Evolutionary conservation across 2,888 invertebrate species (phyloP).

Genomic region (Caenorhabditis sp.): DNA sequence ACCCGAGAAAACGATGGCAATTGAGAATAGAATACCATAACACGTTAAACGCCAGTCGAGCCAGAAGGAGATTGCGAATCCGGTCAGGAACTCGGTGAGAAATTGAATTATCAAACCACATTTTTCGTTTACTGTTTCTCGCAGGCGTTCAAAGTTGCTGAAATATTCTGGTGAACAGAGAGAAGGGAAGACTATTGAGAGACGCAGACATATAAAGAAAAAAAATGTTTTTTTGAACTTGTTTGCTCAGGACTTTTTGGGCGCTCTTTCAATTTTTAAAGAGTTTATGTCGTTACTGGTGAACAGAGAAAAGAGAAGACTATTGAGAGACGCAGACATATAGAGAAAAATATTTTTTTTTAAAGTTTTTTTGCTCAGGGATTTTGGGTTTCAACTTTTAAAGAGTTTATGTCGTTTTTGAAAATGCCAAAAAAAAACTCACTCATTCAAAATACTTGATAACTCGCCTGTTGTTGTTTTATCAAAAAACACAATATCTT

Average conservation of each 20-base stretch:
- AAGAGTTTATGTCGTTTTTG: neutral
- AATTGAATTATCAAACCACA: constrained; percentile 54
- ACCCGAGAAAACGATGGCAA: constrained; percentile 59
- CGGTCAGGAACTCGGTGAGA: constrained; percentile 30
- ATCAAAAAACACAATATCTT: constrained; percentile 73
- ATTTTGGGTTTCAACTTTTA: too few species aligned
- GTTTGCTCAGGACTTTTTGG: too few species aligned
- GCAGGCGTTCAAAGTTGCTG: constrained; percentile 63
- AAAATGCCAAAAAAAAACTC: constrained; percentile 36
- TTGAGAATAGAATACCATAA: constrained; percentile 66
- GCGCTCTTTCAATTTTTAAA: too few species aligned
- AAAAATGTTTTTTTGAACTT: too few species aligned
- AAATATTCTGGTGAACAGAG: too few species aligned
- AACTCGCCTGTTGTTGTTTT: constrained; percentile 73
- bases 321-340: too few species aligned
- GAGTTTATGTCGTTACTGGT: too few species aligned
- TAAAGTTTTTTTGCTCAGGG: too few species aligned
- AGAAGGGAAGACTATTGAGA: too few species aligned
- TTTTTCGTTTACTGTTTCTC: constrained; percentile 66
- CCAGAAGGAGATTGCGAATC: constrained; percentile 49
- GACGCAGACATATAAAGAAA: too few species aligned
- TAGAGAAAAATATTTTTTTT: too few species aligned
- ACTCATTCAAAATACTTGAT: constrained; percentile 74
- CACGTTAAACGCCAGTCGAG: constrained; percentile 63
- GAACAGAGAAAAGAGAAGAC: too few species aligned